Base-by-base conservation (phyloP, 2,113 vertebrate species). In the Archilochus colubris region DNA sequence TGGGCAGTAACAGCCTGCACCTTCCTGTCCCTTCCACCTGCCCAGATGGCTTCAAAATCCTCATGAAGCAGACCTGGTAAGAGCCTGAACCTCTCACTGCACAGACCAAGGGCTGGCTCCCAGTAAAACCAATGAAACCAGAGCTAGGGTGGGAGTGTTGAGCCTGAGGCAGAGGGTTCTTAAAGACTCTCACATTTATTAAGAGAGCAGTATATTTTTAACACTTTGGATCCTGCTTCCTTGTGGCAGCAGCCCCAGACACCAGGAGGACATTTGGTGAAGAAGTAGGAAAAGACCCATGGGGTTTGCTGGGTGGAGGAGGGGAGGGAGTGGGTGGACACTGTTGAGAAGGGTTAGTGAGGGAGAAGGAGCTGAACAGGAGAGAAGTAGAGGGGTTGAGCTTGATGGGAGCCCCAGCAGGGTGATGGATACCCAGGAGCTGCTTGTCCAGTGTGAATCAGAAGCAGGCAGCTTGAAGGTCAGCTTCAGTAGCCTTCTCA, bases 21-120 rank as follows among this genome's bases (percentile, higher is more conserved):
- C 99, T 99, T 85, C 99, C 99, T 1, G 99, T 99, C 79, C 99
- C 99, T 80, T 99, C 99, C 68, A 99, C 99, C 36, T 99, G 99
- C 94, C 99, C 99, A 1, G 99, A 99, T 53, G 99, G 99, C 86
- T 99, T 99, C 98, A 99, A 99, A 97, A 99, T 99, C 97, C 99
- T 99, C 90, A 99, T 99, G 99, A 99, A 99, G 94, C 99, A 99
- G 95, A 99, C 99, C 25, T 99, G 99, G 99, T 99, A 98, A 98
- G 98, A 91, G 38, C 55, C 58, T 55, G n/a, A 74, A 83, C 76
- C 81, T 61, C 11, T 21, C 25, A 31, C 63, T 12, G 24, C 25
- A 28, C 15, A 44, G 20, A 43, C 17, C 46, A 28, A 1, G 22
- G 48, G 43, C 80, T 93, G 51, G 21, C 46, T 87, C 38, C 22